These are phyloP conservation scores for Ceyx margarethae DNA, from an alignment of 2,113 vertebrate species.

Conservation along the genomic window DNA sequence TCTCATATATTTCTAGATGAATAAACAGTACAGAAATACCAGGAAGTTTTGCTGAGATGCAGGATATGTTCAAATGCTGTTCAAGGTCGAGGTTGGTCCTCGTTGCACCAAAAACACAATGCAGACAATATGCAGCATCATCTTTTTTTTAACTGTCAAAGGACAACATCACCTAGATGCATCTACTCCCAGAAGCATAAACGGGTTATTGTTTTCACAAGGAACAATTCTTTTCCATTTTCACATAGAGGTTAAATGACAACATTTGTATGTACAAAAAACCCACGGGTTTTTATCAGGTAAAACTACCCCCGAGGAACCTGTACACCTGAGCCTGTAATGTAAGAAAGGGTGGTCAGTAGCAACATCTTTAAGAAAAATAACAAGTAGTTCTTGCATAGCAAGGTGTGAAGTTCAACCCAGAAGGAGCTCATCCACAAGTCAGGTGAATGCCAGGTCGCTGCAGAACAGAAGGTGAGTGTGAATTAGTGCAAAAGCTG, in stretches of 20 bases:
- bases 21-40: constrained; percentile 88
- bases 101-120: constrained; percentile 72
- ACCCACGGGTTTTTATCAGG: constrained; percentile 41
- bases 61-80: constrained; percentile 68
- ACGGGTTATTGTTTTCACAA: constrained; percentile 59
- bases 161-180: constrained; percentile 81
- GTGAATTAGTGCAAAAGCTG: constrained; percentile 73
- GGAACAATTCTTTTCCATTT: constrained; percentile 62
- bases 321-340: constrained; percentile 77
- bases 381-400: constrained; percentile 78
- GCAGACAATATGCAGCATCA: constrained; percentile 86
- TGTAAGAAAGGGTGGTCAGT: constrained; percentile 68
- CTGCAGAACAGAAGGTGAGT: constrained; percentile 36
- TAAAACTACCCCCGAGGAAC: constrained; percentile 68
- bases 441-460: constrained; percentile 49
- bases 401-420: constrained; percentile 72
- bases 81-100: constrained; percentile 51
- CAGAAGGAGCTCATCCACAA: constrained; percentile 54
- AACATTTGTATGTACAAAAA: constrained; percentile 68
- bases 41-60: constrained; percentile 70
- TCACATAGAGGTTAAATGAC: constrained; percentile 66
- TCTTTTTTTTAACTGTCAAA: constrained; percentile 68
- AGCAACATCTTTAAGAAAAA: constrained; percentile 67
- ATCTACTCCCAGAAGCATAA: constrained; percentile 74
- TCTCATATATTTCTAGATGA: constrained; percentile 67